phyloP scores from a whole-genome alignment of 2,113 vertebrate genomes.

The Tachysurus vachellii region DNA sequence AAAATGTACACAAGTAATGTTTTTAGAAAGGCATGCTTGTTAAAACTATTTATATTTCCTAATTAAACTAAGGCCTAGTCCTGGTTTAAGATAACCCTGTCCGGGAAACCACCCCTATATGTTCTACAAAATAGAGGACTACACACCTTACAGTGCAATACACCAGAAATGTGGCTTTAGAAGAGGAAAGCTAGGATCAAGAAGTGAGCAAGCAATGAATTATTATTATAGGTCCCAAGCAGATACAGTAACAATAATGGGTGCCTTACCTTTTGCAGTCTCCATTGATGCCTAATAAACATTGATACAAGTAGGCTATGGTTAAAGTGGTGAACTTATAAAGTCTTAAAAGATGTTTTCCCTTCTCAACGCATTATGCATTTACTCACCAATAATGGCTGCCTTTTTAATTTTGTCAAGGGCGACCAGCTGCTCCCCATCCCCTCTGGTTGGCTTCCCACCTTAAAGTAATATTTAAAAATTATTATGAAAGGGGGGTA shows the following conservation, averaged over 20 bases:
- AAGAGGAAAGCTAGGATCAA: slow-evolving; percentile 20
- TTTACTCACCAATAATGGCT: no score
- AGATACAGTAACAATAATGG: slow-evolving; percentile 17
- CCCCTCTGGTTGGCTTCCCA: neutral
- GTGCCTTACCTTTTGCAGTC: no score
- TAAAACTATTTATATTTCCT: no score
- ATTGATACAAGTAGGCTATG: no score
- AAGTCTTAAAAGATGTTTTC: no score
- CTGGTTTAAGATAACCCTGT: no score
- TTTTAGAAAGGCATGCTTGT: no score
- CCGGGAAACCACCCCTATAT: neutral
- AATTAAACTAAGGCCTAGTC: no score
- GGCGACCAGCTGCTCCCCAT: neutral
- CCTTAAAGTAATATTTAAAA: neutral
- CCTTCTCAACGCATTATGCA: no score
- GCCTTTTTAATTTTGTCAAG: no score
- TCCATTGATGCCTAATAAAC: slow-evolving; percentile 27
- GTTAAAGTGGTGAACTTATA: no score
- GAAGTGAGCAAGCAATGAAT: slow-evolving; percentile 16
- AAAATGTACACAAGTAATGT: no score
- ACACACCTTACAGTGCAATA: slow-evolving; percentile 19
- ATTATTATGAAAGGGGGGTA: slow-evolving; percentile 21
- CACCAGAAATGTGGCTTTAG: slow-evolving; percentile 7
- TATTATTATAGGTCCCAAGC: slow-evolving; percentile 22
- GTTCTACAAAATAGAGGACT: slow-evolving; percentile 27